Evolutionary conservation across 2,113 vertebrate species (phyloP).

Genomic region (Zeus faber): DNA sequence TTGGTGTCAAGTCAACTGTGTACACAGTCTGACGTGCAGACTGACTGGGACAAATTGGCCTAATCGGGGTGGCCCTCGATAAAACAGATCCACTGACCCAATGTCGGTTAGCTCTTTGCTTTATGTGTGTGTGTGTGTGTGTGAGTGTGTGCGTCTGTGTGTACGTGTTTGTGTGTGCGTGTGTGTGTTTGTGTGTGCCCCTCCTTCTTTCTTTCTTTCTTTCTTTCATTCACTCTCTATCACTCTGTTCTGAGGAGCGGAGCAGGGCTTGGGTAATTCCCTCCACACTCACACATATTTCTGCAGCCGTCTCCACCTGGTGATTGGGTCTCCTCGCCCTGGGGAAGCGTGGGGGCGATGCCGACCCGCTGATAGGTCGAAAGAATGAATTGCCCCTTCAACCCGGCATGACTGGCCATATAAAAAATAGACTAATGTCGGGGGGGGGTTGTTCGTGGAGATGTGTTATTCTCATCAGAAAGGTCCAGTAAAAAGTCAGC

Average conservation of each 20-base stretch:
- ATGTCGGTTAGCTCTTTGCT: conserved; percentile 5
- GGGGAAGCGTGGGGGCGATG: conserved; percentile 6
- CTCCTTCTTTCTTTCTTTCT: not conserved
- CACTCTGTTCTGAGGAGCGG: no score
- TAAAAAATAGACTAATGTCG: conserved; percentile 34
- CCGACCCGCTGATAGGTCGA: no score
- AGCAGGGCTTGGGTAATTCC: no score
- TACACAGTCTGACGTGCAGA: conserved; percentile 26
- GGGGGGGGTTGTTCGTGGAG: conserved; percentile 41
- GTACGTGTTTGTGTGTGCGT: not conserved
- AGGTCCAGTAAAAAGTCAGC: conserved; percentile 62
- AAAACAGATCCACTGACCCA: conserved; percentile 25
- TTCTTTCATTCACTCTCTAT: conserved; percentile 1
- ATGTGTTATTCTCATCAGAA: conserved; percentile 75
- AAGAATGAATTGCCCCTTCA: no score
- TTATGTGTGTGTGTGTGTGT: not conserved
- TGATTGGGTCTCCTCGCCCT: conserved; percentile 34
- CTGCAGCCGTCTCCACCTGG: conserved; percentile 30
- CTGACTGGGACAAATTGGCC: conserved; percentile 43
- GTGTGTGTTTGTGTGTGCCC: not conserved
- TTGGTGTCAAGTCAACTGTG: conserved; percentile 42
- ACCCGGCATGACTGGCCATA: conserved; percentile 6
- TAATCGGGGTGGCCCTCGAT: conserved; percentile 20
- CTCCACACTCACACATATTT: no score
- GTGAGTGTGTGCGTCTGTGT: not conserved